These are phyloP conservation scores for Nephrotoma guestfalica DNA, from an alignment of 2,888 invertebrate genomes.

Conservation along the genomic window DNA sequence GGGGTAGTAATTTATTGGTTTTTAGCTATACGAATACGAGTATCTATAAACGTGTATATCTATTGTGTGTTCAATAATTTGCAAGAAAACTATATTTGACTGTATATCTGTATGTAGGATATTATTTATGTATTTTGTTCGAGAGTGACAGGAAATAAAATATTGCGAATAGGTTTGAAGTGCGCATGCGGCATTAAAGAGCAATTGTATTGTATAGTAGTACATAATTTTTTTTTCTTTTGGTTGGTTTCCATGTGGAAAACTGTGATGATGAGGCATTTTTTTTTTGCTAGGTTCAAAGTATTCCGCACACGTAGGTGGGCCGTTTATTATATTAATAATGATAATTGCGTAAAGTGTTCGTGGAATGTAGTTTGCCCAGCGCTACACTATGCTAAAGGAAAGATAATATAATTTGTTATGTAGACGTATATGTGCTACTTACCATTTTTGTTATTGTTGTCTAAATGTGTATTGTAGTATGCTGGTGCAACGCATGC, in stretches of 20 bases:
- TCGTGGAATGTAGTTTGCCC: background rate
- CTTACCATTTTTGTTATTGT: constrained; percentile 10
- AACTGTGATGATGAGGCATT: background rate
- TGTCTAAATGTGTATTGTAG: constrained; percentile 9
- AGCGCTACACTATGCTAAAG: background rate
- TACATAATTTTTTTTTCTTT: background rate
- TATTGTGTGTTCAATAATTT: background rate
- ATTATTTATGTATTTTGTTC: background rate
- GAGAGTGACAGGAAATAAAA: background rate
- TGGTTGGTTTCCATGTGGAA: background rate
- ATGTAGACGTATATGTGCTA: background rate
- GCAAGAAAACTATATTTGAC: background rate
- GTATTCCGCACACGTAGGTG: too few relatives aligned
- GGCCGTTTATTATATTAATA: too few relatives aligned
- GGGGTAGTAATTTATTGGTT: background rate
- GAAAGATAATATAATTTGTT: background rate
- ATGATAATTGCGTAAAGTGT: background rate
- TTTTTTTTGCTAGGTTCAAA: background rate
- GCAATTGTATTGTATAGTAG: background rate
- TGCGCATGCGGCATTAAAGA: background rate
- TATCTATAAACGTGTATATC: background rate
- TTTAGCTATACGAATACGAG: background rate
- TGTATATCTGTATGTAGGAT: background rate
- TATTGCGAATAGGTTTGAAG: background rate
- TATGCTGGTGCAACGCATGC: constrained; percentile 14